phyloP scores from a whole-genome alignment of 2,888 invertebrate species.

The Lithophane semibrunnea region DNA sequence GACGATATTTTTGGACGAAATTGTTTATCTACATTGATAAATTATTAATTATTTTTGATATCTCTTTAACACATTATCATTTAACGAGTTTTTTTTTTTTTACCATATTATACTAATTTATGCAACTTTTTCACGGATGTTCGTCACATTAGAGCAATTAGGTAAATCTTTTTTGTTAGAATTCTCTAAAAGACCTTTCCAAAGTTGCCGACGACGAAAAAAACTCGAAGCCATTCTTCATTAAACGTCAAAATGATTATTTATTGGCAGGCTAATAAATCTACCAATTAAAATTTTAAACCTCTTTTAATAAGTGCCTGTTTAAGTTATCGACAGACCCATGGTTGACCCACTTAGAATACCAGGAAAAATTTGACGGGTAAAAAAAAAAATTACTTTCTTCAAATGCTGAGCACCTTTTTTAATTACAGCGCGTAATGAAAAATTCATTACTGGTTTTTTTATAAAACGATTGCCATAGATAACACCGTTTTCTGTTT shows the following conservation, averaged over 20 bases:
- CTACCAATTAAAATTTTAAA: constrained; percentile 15
- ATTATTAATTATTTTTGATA: background rate
- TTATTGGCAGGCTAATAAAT: constrained; percentile 38
- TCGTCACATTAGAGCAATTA: constrained; percentile 34
- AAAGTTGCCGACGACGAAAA: constrained; percentile 34
- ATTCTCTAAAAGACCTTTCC: background rate
- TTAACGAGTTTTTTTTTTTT: background rate
- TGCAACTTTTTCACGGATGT: constrained; percentile 51
- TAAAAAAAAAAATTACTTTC: too few species aligned
- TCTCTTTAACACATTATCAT: background rate
- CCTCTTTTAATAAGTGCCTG: background rate
- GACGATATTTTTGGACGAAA: background rate
- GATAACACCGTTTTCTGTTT: background rate
- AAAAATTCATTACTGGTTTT: background rate
- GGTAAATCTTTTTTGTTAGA: constrained; percentile 39
- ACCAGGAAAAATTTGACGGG: background rate
- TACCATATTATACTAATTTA: too few species aligned
- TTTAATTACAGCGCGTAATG: too few species aligned
- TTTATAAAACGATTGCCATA: background rate
- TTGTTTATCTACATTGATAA: background rate
- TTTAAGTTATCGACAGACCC: background rate
- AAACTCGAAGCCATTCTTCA: constrained; percentile 28
- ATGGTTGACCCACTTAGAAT: background rate
- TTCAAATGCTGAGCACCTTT: too few species aligned
- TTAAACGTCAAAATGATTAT: constrained; percentile 22